Conservation (phyloP, 2,888 invertebrate species). For the Apoderus coryli region DNA sequence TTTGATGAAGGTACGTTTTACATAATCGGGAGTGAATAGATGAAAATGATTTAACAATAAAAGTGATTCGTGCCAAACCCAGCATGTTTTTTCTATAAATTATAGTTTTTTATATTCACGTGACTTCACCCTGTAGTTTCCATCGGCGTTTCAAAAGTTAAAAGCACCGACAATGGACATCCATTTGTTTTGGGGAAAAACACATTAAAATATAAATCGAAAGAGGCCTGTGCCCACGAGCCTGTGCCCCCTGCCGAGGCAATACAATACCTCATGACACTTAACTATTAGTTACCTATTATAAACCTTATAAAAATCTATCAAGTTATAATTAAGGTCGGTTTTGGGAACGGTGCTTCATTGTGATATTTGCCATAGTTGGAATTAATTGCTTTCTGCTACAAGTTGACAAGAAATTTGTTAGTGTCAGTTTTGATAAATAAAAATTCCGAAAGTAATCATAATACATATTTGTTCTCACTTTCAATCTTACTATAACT, state of each 20-base stretch:
- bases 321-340: slow-evolving; percentile 32
- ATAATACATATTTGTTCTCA: too few species aligned
- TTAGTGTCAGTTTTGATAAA: too few species aligned
- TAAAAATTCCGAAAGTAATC: too few species aligned
- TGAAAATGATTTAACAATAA: too few species aligned
- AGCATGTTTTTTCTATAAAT: too few species aligned
- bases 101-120: too few species aligned
- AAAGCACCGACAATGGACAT: slow-evolving; percentile 31
- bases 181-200: slow-evolving; percentile 35
- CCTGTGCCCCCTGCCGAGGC: slow-evolving; percentile 25
- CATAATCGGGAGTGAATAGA: too few species aligned
- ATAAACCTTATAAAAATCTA: slow-evolving; percentile 30
- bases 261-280: slow-evolving; percentile 32
- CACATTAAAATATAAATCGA: slow-evolving; percentile 35
- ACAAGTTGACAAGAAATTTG: too few species aligned
- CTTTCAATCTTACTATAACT: too few species aligned
- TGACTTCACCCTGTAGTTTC: too few species aligned
- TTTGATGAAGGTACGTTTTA: too few species aligned
- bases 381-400: slow-evolving; percentile 17
- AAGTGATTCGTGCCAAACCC: too few species aligned
- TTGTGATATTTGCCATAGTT: slow-evolving; percentile 22
- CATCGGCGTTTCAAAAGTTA: slow-evolving; percentile 29
- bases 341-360: slow-evolving; percentile 22
- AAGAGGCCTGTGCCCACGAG: slow-evolving; percentile 29
- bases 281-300: slow-evolving; percentile 33